These are phyloP conservation scores for Epirrita christyi DNA, from an alignment of 2,888 invertebrate species.

Conservation along the genomic window DNA sequence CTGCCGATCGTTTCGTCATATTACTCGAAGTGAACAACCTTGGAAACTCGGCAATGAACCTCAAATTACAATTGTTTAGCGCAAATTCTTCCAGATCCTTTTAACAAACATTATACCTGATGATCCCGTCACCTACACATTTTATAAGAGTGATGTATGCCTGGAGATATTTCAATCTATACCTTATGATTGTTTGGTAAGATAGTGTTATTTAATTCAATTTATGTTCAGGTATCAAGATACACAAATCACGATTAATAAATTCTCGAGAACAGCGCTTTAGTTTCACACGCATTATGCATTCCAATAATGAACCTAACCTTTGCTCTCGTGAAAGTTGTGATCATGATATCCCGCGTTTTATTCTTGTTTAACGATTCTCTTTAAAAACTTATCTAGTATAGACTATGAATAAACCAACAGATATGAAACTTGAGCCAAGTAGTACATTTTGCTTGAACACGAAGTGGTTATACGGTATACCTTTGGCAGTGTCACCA, in stretches of 20 bases:
- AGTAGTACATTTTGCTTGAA: neutral
- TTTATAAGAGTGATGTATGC: neutral
- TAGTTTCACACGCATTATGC: constrained; percentile 16
- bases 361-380: constrained; percentile 12
- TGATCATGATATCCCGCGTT: constrained; percentile 11
- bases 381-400: constrained; percentile 2
- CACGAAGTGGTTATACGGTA: neutral
- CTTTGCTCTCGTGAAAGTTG: constrained; percentile 23
- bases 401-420: neutral
- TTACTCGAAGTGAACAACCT: constrained; percentile 53
- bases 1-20: constrained; percentile 46
- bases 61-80: constrained; percentile 51
- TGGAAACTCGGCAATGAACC: constrained; percentile 58
- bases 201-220: neutral
- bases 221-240: no score
- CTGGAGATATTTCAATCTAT: neutral
- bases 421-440: neutral
- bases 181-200: neutral
- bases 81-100: constrained; percentile 28
- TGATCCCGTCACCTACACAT: no score
- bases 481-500: no score
- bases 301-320: constrained; percentile 13
- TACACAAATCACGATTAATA: no score
- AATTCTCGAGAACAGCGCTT: neutral
- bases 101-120: neutral